phyloP scores from a whole-genome alignment of 1,140 invertebrate genomes.

The Lanistes nyassanus region DNA sequence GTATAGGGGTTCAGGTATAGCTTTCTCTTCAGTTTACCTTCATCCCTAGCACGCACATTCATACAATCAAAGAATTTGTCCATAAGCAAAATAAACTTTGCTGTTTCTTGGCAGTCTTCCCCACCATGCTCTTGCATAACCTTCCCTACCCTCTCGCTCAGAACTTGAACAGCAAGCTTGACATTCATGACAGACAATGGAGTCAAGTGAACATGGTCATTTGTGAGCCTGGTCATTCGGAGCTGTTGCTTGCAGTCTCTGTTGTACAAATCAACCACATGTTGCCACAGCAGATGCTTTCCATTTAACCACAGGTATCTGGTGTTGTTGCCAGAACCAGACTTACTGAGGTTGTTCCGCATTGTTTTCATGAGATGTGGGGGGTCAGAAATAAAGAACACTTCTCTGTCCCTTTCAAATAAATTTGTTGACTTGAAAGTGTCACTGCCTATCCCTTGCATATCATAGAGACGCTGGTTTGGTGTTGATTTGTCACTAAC shows the following conservation, averaged over 20 bases:
- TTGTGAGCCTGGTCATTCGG: neutral
- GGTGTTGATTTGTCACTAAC: no score
- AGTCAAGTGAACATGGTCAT: neutral
- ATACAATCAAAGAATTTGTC: constrained; percentile 9
- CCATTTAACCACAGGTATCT: neutral
- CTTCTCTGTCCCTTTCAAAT: neutral
- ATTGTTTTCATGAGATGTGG: neutral
- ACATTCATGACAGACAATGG: neutral
- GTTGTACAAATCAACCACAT: neutral
- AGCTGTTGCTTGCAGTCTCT: neutral
- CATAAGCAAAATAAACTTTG: constrained; percentile 3
- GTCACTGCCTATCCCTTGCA: neutral
- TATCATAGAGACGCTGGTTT: neutral
- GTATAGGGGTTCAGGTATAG: constrained; percentile 11
- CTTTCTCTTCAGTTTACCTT: constrained; percentile 5
- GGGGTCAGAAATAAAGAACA: constrained; percentile 1
- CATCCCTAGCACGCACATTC: neutral
- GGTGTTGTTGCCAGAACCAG: neutral
- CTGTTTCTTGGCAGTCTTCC: neutral
- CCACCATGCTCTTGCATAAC: neutral
- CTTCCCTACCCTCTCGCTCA: neutral
- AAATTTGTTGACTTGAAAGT: neutral
- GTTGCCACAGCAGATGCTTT: neutral
- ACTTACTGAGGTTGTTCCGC: neutral
- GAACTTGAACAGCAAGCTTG: neutral